Conservation (phyloP, 2,888 invertebrate genomes). For the Aricia artaxerxes region DNA sequence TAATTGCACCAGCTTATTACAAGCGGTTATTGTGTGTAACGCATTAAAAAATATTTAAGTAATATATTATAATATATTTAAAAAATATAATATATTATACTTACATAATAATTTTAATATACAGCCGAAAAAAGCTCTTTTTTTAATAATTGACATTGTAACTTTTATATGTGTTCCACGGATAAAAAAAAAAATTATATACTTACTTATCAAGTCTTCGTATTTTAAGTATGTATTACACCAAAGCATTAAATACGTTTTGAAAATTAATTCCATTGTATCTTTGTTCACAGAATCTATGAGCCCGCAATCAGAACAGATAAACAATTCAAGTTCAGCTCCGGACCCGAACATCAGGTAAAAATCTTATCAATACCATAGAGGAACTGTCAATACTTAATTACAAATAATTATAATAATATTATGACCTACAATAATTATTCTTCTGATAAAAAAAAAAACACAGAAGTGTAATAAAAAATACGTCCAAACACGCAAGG, state of each 20-base stretch:
- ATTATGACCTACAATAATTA: background rate
- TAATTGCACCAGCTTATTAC: conserved; percentile 52
- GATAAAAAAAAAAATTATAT: background rate
- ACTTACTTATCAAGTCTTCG: background rate
- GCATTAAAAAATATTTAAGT: background rate
- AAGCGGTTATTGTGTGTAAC: conserved; percentile 30
- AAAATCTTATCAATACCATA: conserved; percentile 21
- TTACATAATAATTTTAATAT: too few relatives aligned
- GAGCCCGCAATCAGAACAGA: conserved; percentile 74
- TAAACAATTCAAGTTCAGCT: conserved; percentile 64
- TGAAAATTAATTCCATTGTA: background rate
- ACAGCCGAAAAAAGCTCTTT: background rate
- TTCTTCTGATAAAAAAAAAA: background rate
- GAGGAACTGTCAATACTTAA: too few relatives aligned
- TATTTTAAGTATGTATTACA: background rate
- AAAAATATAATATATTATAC: background rate
- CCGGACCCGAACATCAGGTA: conserved; percentile 75
- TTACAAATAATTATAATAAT: background rate
- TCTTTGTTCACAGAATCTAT: conserved; percentile 69
- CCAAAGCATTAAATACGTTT: background rate
- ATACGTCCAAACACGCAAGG: too few relatives aligned
- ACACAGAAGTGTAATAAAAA: too few relatives aligned
- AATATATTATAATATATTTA: background rate
- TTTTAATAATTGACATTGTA: background rate
- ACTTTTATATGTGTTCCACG: background rate